Conservation (phyloP, 2,113 vertebrate genomes). For the Pterocles burchelli region DNA sequence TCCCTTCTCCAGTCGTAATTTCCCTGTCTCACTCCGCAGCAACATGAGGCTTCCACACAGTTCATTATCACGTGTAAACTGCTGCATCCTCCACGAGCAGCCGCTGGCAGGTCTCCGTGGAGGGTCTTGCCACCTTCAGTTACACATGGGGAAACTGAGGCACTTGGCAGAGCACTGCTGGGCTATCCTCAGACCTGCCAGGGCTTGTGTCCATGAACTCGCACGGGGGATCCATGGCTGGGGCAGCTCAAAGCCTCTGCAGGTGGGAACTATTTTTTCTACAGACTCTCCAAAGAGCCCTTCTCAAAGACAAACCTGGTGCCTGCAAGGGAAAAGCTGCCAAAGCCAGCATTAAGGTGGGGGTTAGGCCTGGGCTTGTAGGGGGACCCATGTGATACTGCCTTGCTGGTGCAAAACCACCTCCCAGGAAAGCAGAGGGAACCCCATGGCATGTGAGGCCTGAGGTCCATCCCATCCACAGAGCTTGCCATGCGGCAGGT, state of each 20-base stretch:
- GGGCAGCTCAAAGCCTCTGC: neutral
- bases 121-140: neutral
- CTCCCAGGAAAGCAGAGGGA: neutral
- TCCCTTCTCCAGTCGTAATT: neutral
- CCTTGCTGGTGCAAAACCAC: neutral
- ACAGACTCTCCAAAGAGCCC: neutral
- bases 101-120: neutral
- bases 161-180: neutral
- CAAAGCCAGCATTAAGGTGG: accelerated
- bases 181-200: neutral
- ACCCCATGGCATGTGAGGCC: accelerated
- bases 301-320: neutral
- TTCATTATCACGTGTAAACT: neutral
- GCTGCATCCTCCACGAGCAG: accelerated
- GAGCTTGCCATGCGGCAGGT: neutral
- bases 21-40: neutral
- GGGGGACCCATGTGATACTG: accelerated
- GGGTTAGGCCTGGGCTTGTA: neutral
- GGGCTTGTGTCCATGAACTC: no score
- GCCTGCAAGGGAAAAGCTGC: neutral
- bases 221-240: accelerated
- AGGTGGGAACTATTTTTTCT: neutral
- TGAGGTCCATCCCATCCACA: accelerated
- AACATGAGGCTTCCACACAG: neutral
- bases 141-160: neutral